These are phyloP conservation scores for Vimba vimba DNA, from an alignment of 2,113 vertebrate species.

Conservation along the genomic window DNA sequence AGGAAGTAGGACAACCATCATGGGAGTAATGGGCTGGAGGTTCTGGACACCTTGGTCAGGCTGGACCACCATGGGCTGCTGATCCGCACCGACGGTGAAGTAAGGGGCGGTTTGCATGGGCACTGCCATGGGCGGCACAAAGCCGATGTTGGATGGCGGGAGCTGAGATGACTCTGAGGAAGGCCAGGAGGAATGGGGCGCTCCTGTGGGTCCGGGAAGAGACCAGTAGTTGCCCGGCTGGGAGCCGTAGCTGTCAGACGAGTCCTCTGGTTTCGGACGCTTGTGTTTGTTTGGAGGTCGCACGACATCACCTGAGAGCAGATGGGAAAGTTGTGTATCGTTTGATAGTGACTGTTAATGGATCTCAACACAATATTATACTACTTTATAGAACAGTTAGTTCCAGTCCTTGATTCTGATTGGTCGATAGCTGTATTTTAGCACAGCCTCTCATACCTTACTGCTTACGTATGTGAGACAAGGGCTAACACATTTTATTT, in stretches of 20 bases:
- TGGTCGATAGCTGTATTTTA: no score
- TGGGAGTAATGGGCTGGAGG: slow-evolving; percentile 56
- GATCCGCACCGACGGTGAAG: slow-evolving; percentile 59
- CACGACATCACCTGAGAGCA: slow-evolving; percentile 63
- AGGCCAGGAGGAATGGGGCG: slow-evolving; percentile 69
- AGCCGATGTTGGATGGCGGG: slow-evolving; percentile 50
- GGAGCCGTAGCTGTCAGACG: slow-evolving; percentile 66
- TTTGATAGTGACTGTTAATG: not conserved
- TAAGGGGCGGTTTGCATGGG: slow-evolving; percentile 64
- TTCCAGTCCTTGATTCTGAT: no score
- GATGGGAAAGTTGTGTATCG: not conserved
- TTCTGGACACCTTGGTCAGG: slow-evolving; percentile 64
- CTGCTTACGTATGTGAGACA: not conserved
- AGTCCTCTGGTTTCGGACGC: slow-evolving; percentile 74
- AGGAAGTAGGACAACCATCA: slow-evolving; percentile 82
- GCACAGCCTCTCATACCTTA: no score
- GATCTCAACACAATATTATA: not conserved
- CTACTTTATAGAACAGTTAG: not conserved
- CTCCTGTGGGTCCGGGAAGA: slow-evolving; percentile 31
- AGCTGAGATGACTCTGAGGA: slow-evolving; percentile 71
- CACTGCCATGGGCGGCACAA: slow-evolving; percentile 60
- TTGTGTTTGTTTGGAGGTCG: slow-evolving; percentile 71
- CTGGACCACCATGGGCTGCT: slow-evolving; percentile 53
- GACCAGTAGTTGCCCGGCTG: slow-evolving; percentile 59
- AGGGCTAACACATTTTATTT: no score